A percentile compares a stretch with the other conserved stretches of the same genome.
Evolutionary conservation across 2,888 invertebrate genomes (phyloP).

Genomic region (Leptarthrus brevirostris): DNA sequence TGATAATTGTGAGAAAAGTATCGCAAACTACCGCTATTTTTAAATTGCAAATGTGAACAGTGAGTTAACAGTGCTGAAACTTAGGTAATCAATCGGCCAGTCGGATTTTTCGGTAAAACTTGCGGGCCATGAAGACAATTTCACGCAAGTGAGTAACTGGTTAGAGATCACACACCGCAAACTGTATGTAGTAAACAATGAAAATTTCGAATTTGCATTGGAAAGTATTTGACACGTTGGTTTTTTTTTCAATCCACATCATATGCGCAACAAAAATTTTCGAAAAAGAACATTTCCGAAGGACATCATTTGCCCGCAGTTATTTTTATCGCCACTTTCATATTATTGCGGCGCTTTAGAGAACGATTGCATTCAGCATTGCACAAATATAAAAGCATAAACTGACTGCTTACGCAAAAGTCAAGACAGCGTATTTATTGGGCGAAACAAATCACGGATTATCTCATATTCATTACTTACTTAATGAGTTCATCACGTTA

Average conservation of each 20-base stretch:
- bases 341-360: neutral
- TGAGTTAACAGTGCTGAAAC: constrained; percentile 13
- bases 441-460: neutral
- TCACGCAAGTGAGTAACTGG: neutral
- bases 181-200: constrained; percentile 15
- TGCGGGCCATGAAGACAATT: constrained; percentile 1
- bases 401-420: neutral
- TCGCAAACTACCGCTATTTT: constrained; percentile 39
- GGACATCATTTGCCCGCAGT: constrained; percentile 6
- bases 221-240: constrained; percentile 3
- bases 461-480: neutral
- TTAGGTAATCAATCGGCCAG: constrained; percentile 1
- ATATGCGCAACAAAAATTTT: no score
- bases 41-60: constrained; percentile 41
- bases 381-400: constrained; percentile 9
- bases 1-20: constrained; percentile 28
- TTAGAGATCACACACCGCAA: neutral
- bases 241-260: no score
- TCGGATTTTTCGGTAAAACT: neutral
- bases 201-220: no score
- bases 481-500: constrained; percentile 25
- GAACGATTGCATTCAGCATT: neutral
- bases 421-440: no score
- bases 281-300: no score
- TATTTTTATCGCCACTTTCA: constrained; percentile 23